phyloP scores from a whole-genome alignment of 53 echinoderm and acorn worm genomes.

The Echinometra lucunter region DNA sequence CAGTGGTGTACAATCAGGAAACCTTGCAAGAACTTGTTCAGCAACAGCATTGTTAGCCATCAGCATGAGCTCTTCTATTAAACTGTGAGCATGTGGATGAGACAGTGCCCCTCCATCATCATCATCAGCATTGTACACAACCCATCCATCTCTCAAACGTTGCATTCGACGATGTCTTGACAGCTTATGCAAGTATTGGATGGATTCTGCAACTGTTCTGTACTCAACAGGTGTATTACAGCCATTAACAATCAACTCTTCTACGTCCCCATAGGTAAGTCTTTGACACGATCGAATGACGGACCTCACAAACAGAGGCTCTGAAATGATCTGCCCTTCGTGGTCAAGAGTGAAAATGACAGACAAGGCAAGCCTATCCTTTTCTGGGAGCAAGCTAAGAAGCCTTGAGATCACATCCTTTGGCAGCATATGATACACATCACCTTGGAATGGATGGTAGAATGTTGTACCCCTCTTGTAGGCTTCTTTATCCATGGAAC shows the following conservation, averaged over 20 bases:
- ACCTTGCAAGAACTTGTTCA: slow-evolving; percentile 69
- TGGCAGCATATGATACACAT: slow-evolving; percentile 23
- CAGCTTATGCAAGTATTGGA: slow-evolving; percentile 49
- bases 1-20: slow-evolving; percentile 77
- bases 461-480: slow-evolving; percentile 82
- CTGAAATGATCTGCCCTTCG: slow-evolving; percentile 64
- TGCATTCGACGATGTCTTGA: slow-evolving; percentile 73
- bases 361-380: slow-evolving; percentile 83
- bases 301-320: slow-evolving; percentile 72
- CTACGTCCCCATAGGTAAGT: slow-evolving; percentile 83
- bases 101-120: slow-evolving; percentile 77
- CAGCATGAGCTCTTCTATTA: slow-evolving; percentile 60
- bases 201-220: not conserved
- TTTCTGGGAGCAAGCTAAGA: slow-evolving; percentile 78
- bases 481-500: slow-evolving; percentile 83
- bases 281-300: slow-evolving; percentile 76
- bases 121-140: slow-evolving; percentile 49
- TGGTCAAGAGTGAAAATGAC: slow-evolving; percentile 53
- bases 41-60: slow-evolving; percentile 81
- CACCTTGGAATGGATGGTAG: slow-evolving; percentile 72
- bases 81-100: slow-evolving; percentile 77
- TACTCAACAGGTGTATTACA: slow-evolving; percentile 34
- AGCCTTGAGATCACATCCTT: slow-evolving; percentile 73
- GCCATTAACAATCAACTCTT: slow-evolving; percentile 73
- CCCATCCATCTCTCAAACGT: slow-evolving; percentile 66